phyloP scores from a whole-genome alignment of 1,140 invertebrate species.

The Tenebrio molitor region DNA sequence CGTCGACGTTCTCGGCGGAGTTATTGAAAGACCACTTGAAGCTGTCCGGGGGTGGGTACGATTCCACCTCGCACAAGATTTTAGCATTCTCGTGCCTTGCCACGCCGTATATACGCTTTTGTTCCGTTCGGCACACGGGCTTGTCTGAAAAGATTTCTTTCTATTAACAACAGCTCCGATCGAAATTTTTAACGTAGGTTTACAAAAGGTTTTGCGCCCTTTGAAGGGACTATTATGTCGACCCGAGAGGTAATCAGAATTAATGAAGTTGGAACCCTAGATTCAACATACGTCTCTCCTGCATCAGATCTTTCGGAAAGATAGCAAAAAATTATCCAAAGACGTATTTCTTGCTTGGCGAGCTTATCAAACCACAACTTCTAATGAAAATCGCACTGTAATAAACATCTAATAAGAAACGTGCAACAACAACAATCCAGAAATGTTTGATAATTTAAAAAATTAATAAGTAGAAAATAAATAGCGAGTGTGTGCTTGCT shows the following conservation, averaged over 20 bases:
- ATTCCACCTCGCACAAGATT: slow-evolving; percentile 87
- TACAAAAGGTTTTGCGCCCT: not conserved
- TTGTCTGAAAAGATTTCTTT: slow-evolving; percentile 75
- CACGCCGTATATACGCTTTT: slow-evolving; percentile 87
- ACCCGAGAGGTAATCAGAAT: not conserved
- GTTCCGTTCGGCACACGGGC: slow-evolving; percentile 83
- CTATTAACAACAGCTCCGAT: slow-evolving; percentile 9
- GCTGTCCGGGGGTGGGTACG: slow-evolving; percentile 84
- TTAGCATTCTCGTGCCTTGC: slow-evolving; percentile 85
- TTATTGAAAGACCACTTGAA: slow-evolving; percentile 94
- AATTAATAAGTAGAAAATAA: too few relatives aligned
- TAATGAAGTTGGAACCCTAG: not conserved
- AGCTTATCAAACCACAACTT: too few relatives aligned
- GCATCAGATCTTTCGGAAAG: too few relatives aligned
- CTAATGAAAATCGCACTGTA: too few relatives aligned
- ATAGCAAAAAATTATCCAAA: too few relatives aligned
- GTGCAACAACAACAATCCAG: too few relatives aligned
- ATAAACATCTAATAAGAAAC: too few relatives aligned
- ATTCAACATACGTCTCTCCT: too few relatives aligned
- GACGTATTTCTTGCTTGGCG: too few relatives aligned
- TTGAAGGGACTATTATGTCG: not conserved
- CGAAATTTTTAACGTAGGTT: slow-evolving; percentile 2
- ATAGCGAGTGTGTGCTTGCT: too few relatives aligned
- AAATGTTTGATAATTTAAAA: too few relatives aligned
- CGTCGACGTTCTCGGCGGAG: slow-evolving; percentile 83